A percentile compares a stretch with the other conserved stretches of the same genome.
phyloP scores from a whole-genome alignment of 2,113 vertebrate species.

The Syngnathus floridae region DNA sequence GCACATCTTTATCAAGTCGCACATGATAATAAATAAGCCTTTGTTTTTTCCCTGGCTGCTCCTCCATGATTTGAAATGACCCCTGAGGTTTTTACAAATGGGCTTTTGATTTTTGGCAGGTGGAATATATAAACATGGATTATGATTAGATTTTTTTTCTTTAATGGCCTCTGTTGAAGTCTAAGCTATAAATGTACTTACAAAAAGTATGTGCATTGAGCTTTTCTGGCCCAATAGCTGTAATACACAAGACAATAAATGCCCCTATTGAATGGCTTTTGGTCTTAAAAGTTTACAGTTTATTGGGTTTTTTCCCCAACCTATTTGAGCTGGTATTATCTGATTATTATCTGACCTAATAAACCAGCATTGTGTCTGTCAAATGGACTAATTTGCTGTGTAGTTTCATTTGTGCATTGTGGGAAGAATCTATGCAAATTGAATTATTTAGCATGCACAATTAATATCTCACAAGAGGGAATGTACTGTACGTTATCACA shows the following conservation, averaged over 20 bases:
- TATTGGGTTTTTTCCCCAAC: no score
- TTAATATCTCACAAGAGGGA: no score
- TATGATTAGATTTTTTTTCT: conserved; percentile 24
- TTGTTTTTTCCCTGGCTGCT: neutral
- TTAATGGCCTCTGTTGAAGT: conserved; percentile 39
- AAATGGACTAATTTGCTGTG: no score
- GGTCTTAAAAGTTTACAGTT: neutral
- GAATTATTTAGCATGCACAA: no score
- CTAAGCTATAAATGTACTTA: conserved; percentile 32
- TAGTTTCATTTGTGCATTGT: no score
- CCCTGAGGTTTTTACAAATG: neutral
- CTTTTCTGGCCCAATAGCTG: neutral
- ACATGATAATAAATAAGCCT: neutral
- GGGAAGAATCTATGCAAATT: no score
- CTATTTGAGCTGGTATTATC: no score
- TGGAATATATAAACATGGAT: conserved; percentile 32
- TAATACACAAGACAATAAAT: neutral
- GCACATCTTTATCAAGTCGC: neutral
- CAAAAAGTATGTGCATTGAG: conserved; percentile 3
- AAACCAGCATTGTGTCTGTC: no score
- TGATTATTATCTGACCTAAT: no score
- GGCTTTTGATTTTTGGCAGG: conserved; percentile 2
- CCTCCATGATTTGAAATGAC: neutral
- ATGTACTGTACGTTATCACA: no score
- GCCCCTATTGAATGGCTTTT: neutral